Evolutionary conservation across 2,113 vertebrate species (phyloP).

Genomic region (Eleginops maclovinus): DNA sequence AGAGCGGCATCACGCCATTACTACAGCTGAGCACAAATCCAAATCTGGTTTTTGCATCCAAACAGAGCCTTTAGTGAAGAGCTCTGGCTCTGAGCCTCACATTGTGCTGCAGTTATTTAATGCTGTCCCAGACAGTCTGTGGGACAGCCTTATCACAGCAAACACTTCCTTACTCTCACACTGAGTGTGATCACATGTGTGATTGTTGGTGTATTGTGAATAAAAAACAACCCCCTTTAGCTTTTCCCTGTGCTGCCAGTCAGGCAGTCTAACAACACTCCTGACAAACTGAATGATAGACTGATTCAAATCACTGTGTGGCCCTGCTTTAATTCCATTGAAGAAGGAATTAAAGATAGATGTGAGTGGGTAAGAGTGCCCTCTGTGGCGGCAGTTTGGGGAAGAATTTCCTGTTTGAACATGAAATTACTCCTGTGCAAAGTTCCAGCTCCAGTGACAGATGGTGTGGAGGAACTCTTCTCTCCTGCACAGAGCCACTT

Average conservation of each 20-base stretch:
- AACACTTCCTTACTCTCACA: background rate
- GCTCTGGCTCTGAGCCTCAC: conserved; percentile 9
- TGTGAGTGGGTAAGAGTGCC: no score
- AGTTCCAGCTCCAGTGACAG: background rate
- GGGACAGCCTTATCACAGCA: background rate
- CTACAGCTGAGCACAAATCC: background rate
- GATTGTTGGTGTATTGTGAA: background rate
- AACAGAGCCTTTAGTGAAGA: background rate
- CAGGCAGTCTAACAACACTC: no score
- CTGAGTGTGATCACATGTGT: background rate
- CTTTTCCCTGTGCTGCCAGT: no score
- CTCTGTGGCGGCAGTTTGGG: background rate
- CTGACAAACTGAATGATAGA: no score
- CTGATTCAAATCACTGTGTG: no score
- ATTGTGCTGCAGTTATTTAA: conserved; percentile 17
- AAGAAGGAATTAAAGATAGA: no score
- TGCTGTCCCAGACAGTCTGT: conserved; percentile 3
- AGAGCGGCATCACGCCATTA: background rate
- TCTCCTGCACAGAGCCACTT: background rate
- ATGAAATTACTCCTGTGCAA: background rate
- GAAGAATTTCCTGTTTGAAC: background rate
- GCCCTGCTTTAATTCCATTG: no score
- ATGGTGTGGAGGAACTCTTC: background rate
- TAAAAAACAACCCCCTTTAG: background rate
- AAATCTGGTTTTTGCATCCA: background rate